Evolutionary conservation across 2,797 vertebrate genomes (phyloP), one percentile per base, ranked within the genome.

Genomic region (Pempheris klunzingeri): DNA sequence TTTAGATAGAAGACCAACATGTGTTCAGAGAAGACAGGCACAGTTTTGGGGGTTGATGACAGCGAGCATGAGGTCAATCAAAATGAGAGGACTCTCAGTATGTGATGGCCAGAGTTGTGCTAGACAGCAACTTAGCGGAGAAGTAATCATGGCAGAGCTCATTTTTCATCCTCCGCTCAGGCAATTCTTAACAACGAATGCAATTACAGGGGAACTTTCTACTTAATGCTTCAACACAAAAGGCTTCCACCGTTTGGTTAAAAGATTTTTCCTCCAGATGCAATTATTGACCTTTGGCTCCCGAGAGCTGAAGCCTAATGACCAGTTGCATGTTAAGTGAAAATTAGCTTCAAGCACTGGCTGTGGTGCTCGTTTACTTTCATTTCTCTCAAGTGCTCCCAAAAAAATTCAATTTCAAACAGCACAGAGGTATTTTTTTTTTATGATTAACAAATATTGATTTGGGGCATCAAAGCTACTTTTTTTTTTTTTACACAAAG

Each of bases 281-380:
- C 92, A 94, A 94, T 95, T 94, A 95, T 92, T 94, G 94, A 95
- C 95, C 94, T 95, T 93, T 93, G 90, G 84, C 93, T 92, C 84
- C 76, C 54, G 64, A 87, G 89, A 92, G 87, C 91, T 89, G 81
- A 71, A 87, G 91, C 88, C 93, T 93, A 93, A 94, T 92, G 92
- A 94, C 92, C 91, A 93, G 92, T 92, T 93, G 90, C 92, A 94
- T 93, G 93, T 94, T 94, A 93, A 94, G 90, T 93, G 89, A 94
- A 95, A 94, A 93, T 92, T 92, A 91, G 92, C 92, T 91, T 84
- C 83, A 78, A 92, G 83, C 84, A 14, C 71, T 15, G 70, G 80
- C 86, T 82, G 80, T 22, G 24, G 69, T 67, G 41, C 68, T 79
- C 22, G 60, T 87, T 83, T 68, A 14, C 76, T 89, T 91, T 87